Evolutionary conservation across 2,113 vertebrate genomes (phyloP), one percentile per base, ranked within the genome.

Genomic region (Madoqua kirkii): DNA sequence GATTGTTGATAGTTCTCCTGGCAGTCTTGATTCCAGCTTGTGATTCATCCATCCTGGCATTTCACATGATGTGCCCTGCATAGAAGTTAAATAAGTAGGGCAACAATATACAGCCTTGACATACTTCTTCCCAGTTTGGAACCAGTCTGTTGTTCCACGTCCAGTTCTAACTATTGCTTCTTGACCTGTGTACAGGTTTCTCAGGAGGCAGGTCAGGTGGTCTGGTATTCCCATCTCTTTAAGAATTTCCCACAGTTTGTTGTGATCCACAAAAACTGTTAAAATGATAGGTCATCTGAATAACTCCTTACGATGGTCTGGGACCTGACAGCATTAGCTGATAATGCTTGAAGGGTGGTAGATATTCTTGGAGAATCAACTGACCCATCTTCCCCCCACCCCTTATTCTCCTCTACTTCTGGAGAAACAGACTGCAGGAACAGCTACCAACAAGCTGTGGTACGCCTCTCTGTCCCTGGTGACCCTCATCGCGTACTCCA

Each of bases 361-460:
- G 5, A 9, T 36, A 23, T 57, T 52, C 6, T 59, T 29, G 9
- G 36, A 84, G 52, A 48, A 12, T 17, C 64, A 21, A 31, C 19
- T 94, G 67, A 96, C 82, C 36, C 89, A 40, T 85, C 79, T 78
- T 87, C 62, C 92, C 90, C 60, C 25, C 1, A 74, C 67, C 94
- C 8, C 7, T 96, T 91, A 3, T 29, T 76, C 74, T 60, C 5
- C 7, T 25, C 59, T 2, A 0, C 45, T 71, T 95, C 64, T 31
- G 79, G 12, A 59, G 83, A 89, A 97, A 71, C 98, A 99, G 99
- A 99, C 98, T 57, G 99, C 99, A 45, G 99, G 99, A 50, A 99
- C 99, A 6, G 98, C 98, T 83, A 99, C 98, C 74, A 99, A 99
- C 98, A 99, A 99, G 95, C 92, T 99, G 95, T 99, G 99, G 99